These are phyloP conservation scores for Grantiella picta DNA, from an alignment of 2,113 vertebrate genomes.

Conservation along the genomic window DNA sequence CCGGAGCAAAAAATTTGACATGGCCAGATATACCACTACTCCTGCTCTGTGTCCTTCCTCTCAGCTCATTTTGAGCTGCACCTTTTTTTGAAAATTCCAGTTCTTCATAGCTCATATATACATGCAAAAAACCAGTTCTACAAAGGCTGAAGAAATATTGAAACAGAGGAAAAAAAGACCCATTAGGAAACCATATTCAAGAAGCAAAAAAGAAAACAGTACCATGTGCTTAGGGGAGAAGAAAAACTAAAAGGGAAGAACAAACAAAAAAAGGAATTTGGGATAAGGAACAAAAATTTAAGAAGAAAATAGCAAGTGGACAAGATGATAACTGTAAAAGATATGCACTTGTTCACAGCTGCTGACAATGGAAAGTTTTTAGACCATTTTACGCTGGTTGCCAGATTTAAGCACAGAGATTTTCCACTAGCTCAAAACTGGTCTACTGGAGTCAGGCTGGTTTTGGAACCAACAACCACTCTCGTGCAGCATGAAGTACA, in stretches of 20 bases:
- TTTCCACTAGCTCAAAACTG: background rate
- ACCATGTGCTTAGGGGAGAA: background rate
- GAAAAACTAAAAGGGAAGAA: background rate
- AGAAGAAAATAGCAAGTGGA: background rate
- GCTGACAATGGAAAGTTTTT: background rate
- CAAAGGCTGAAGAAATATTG: background rate
- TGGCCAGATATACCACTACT: background rate
- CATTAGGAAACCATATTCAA: background rate
- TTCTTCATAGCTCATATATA: background rate
- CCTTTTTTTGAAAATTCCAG: background rate
- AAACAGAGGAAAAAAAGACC: background rate
- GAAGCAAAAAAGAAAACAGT: background rate
- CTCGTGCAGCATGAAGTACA: background rate
- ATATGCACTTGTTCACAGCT: background rate
- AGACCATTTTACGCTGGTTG: background rate
- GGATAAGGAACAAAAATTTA: background rate
- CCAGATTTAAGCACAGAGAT: background rate
- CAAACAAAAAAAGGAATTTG: background rate
- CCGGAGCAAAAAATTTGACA: background rate
- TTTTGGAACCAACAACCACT: background rate
- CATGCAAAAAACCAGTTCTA: background rate
- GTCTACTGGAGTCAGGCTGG: background rate
- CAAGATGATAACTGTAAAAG: background rate
- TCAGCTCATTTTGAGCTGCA: background rate
- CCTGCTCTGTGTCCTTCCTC: background rate